Conservation (phyloP, 2,888 invertebrate species). For the Panorpa germanica region DNA sequence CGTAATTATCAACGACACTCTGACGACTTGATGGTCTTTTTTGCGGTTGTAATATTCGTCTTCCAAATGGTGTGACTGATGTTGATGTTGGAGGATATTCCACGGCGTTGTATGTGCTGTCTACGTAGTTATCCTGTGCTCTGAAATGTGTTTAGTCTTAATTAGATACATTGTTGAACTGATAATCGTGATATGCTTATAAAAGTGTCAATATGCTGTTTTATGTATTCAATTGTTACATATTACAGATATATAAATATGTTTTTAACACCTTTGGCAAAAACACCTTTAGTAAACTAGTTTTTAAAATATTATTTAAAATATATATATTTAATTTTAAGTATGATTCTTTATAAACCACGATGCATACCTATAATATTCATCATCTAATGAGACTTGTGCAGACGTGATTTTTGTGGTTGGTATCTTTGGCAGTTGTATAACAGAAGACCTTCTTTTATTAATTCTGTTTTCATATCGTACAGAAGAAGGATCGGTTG, state of each 20-base stretch:
- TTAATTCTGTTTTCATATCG: slow-evolving; percentile 35
- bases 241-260: background rate
- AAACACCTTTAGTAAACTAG: background rate
- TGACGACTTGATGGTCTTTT: slow-evolving; percentile 17
- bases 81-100: slow-evolving; percentile 15
- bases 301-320: background rate
- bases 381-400: background rate
- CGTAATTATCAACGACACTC: no score
- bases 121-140: slow-evolving; percentile 10
- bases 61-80: slow-evolving; percentile 17
- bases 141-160: slow-evolving; percentile 9
- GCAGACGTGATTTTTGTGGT: slow-evolving; percentile 17
- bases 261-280: background rate
- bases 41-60: slow-evolving; percentile 17
- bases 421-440: slow-evolving; percentile 31
- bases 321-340: background rate
- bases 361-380: background rate
- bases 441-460: slow-evolving; percentile 31
- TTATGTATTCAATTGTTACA: no score
- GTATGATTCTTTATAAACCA: background rate
- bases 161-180: background rate
- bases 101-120: slow-evolving; percentile 11
- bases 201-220: no score
- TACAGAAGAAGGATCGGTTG: slow-evolving; percentile 24
- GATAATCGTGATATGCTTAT: no score